Base-by-base conservation (phyloP, 2,888 invertebrate genomes). In the Trichogramma dendrolimi region DNA sequence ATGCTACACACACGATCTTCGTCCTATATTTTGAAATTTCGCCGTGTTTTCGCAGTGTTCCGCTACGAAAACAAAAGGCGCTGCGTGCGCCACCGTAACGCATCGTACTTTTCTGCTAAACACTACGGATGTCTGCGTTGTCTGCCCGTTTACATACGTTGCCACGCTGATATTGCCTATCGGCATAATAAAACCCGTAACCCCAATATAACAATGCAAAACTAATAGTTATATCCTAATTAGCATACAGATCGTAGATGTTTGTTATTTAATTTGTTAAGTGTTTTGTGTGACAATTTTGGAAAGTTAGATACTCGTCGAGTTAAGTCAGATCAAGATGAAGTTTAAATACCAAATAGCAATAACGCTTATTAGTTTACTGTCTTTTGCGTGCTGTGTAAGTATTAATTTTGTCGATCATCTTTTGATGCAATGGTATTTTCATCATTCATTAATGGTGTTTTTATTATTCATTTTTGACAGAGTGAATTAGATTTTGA, bases 401-500 rank as follows among this genome's bases (percentile, higher is more conserved):
- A 62, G 67, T 56, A 55, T 56, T 4, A 14, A 58, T 5, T 11
- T 44, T 41, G 27, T 7, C n/a, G 11, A 6, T 47, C 10, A 47
- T 55, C 7, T 4, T 38, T 5, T 39, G 5, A 48, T 56, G 7
- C 38, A 1, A 50, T 8, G 44, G 4, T 48, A 46, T n/a, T 49
- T 38, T 48, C 6, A 42, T 49, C 11, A 8, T 38, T 48, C n/a
- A 42, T 49, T 39, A 8, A 14, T 50, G 7, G 8, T 53, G 46
- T 50, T 2, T 58, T 41, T 27, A 38, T 43, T 46, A 46, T 51
- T 39, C 8, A 51, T 54, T 42, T 43, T 43, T 79, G 78, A 58
- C 68, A 86, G 86, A 82, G 80, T 55, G 84, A 83, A 70, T 75
- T 90, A 66, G 90, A 91, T 72, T 88, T 88, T 71, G 91, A 91